phyloP scores from a whole-genome alignment of 1,140 invertebrate genomes.

The Lanistes nyassanus region DNA sequence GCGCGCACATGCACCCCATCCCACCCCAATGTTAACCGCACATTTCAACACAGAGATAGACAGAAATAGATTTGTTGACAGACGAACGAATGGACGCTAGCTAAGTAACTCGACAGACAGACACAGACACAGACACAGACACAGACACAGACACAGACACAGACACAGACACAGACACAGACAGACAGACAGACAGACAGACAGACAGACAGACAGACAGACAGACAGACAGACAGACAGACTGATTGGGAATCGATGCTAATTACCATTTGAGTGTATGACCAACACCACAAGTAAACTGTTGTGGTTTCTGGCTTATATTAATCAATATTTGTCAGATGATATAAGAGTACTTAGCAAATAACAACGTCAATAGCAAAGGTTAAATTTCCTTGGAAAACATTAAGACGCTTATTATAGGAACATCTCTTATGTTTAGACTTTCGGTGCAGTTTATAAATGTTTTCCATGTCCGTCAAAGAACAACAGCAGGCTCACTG shows the following conservation, averaged over 20 bases:
- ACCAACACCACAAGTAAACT: not conserved
- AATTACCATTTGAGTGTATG: no score
- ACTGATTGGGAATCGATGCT: not conserved
- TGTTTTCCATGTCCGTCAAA: not conserved
- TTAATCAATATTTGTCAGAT: not conserved
- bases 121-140: slow-evolving; percentile 9
- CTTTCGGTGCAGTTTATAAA: no score
- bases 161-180: slow-evolving; percentile 5
- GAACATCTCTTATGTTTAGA: no score
- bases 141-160: slow-evolving; percentile 10
- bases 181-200: slow-evolving; percentile 2
- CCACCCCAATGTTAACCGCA: no score
- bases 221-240: not conserved
- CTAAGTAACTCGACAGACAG: not conserved
- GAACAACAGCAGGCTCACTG: not conserved
- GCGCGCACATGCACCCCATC: no score
- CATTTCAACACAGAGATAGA: no score
- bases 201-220: slow-evolving; percentile 1
- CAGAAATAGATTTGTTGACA: no score
- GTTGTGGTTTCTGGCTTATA: not conserved
- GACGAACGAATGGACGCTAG: no score
- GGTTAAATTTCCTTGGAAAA: not conserved
- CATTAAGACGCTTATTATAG: not conserved
- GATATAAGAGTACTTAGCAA: not conserved
- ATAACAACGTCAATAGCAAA: not conserved